Percentiles rank a stretch among this genome's conserved stretches.
phyloP scores from a whole-genome alignment of 2,113 vertebrate genomes.

The Hirundichthys speculiger region DNA sequence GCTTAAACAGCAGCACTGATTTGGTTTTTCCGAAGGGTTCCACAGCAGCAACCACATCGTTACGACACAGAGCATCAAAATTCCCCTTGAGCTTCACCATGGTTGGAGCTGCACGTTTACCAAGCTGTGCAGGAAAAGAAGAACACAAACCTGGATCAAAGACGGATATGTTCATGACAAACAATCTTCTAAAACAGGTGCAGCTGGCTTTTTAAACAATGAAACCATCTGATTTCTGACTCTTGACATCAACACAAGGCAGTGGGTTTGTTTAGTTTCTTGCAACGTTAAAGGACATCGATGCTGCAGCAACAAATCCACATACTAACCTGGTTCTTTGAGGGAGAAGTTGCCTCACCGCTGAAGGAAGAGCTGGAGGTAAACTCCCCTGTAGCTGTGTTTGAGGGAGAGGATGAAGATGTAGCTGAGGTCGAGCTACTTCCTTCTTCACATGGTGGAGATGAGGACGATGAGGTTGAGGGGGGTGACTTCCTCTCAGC shows the following conservation, averaged over 20 bases:
- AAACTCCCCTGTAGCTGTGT: neutral
- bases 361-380: neutral
- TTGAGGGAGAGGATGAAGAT: neutral
- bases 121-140: constrained; percentile 6
- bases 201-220: too few species aligned
- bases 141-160: neutral
- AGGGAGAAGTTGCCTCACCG: constrained; percentile 3
- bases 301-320: neutral
- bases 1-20: constrained; percentile 43
- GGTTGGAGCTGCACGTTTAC: constrained; percentile 11
- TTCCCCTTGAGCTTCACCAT: constrained; percentile 36
- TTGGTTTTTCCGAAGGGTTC: constrained; percentile 51
- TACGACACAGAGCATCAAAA: neutral
- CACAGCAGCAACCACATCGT: constrained; percentile 21
- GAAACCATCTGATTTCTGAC: too few species aligned
- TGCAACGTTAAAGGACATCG: neutral
- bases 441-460: neutral
- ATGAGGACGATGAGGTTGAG: neutral
- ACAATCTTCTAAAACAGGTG: neutral
- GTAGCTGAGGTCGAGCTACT: neutral
- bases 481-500: constrained; percentile 57
- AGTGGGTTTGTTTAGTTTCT: too few species aligned
- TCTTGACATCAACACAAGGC: too few species aligned
- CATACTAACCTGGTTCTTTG: constrained; percentile 25
- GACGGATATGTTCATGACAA: neutral